phyloP scores from a whole-genome alignment of 1,140 invertebrate species.

The Bombus superbus region DNA sequence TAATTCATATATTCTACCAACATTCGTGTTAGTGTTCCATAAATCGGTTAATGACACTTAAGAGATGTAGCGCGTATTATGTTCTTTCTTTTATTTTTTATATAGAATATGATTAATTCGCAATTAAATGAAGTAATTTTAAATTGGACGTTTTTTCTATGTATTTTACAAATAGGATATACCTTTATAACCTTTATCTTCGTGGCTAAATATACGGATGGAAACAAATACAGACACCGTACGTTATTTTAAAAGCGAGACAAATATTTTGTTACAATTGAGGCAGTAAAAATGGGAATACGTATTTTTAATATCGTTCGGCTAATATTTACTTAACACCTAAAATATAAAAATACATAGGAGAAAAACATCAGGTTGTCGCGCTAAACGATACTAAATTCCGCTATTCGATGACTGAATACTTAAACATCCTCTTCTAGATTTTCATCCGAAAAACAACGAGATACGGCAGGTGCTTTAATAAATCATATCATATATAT shows the following conservation, averaged over 20 bases:
- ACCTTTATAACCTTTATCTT: neutral
- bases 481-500: neutral
- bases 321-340: conserved; percentile 11
- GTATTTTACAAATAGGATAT: neutral
- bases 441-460: neutral
- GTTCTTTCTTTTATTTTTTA: no score
- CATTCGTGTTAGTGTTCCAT: no score
- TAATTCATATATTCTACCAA: no score
- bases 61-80: neutral
- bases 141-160: neutral
- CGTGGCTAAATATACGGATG: neutral
- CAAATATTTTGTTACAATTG: conserved; percentile 30
- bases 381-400: conserved; percentile 30
- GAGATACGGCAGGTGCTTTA: neutral
- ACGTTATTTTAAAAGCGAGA: neutral
- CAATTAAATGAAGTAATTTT: neutral
- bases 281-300: neutral
- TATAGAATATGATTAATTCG: neutral
- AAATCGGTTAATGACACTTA: no score
- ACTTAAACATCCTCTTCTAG: neutral
- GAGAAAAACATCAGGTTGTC: conserved; percentile 37
- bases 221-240: conserved; percentile 7
- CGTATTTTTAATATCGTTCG: conserved; percentile 12
- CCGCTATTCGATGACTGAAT: neutral
- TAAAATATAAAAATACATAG: conserved; percentile 6